Conservation (phyloP, 2,797 vertebrate genomes). For the Gobio occitaniae region DNA sequence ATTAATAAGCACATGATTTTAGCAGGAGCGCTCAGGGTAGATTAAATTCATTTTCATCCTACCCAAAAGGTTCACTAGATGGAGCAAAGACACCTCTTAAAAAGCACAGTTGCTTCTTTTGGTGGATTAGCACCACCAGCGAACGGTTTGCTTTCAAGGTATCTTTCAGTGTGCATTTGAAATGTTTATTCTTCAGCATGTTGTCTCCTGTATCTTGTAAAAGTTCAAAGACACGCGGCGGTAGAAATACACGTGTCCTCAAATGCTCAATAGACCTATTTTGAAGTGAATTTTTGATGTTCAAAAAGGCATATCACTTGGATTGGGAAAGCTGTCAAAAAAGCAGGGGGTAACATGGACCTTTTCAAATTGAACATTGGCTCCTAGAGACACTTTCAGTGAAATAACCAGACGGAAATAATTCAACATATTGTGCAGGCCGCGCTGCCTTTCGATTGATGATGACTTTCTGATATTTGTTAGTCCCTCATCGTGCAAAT, state of each 20-base stretch:
- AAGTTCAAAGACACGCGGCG: constrained; percentile 4
- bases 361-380: constrained; percentile 40
- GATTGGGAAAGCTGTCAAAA: constrained; percentile 18
- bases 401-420: constrained; percentile 43
- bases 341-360: neutral
- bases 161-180: constrained; percentile 30
- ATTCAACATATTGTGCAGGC: constrained; percentile 65
- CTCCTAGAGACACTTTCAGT: constrained; percentile 56
- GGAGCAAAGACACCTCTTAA: constrained; percentile 72
- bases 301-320: constrained; percentile 27
- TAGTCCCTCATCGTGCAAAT: constrained; percentile 69
- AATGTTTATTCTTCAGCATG: constrained; percentile 37
- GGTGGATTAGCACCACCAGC: neutral
- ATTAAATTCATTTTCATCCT: constrained; percentile 58
- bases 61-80: constrained; percentile 78
- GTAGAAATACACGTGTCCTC: constrained; percentile 38
- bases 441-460: constrained; percentile 63
- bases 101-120: constrained; percentile 12
- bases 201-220: constrained; percentile 14
- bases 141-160: constrained; percentile 18
- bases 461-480: constrained; percentile 68
- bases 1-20: constrained; percentile 7
- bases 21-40: neutral
- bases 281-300: constrained; percentile 21
- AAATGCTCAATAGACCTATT: constrained; percentile 29